Base-by-base conservation (phyloP, 2,113 vertebrate species). In the Brachyhypopomus gauderio region DNA sequence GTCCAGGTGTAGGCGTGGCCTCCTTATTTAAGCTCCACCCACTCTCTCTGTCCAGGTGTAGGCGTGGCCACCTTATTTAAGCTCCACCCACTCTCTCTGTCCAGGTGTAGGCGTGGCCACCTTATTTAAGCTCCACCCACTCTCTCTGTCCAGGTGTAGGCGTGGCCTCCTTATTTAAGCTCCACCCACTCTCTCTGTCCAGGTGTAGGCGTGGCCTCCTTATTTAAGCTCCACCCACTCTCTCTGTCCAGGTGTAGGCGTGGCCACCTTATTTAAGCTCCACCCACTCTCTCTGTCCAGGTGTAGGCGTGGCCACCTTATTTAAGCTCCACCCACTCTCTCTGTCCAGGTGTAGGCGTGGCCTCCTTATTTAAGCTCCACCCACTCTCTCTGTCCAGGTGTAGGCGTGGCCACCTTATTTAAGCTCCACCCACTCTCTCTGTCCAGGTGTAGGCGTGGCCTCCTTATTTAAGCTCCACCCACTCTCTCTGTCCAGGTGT, bases 1-100 rank as follows among this genome's bases (percentile, higher is more conserved):
- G 7, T 78, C 16, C 87, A 96, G 96, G 94, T 1, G 88, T 96
- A 78, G 95, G 95, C 73, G 60, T 94, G 72, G 93, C 94, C 23
- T 91, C 88, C 55, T 9, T 25, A 60, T 91, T 30, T 30, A 30
- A 30, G 30, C 5, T 9, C 41, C 9, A 5, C 9, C 41, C 41
- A 8, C 75, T 80, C 56, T 20, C 23, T 67, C 7, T 9, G 25
- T 34, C 72, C 30, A 30, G 30, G 45, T 41, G 0, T 41, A 41
- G 41, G 9, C 14, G 45, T 72, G 2, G 45, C n/a, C 41, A 16
- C 19, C 48, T 22, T 72, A 60, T 91, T 30, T 30, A 30, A 30
- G 30, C 5, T 91, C 72, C 76, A 88, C 56, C 20, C 90, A 36
- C 48, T 91, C 72, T 60, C 52, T 56, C 30, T 12, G 25, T 34